Evolutionary conservation across 2,113 vertebrate genomes (phyloP).

Genomic region (Albula goreensis): DNA sequence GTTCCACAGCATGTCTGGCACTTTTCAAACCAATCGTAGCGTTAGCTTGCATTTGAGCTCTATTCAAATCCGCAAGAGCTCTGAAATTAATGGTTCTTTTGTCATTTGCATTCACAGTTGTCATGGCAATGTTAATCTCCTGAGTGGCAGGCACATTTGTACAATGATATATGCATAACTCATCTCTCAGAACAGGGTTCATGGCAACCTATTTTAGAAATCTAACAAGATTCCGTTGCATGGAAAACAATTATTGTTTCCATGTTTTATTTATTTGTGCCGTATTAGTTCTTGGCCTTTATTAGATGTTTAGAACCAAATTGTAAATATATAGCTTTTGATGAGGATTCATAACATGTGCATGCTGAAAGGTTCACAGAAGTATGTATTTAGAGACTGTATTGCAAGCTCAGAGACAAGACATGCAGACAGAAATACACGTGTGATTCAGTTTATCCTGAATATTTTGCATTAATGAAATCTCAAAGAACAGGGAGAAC

Average conservation of each 20-base stretch:
- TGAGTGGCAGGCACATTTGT: not conserved
- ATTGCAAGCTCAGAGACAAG: not conserved
- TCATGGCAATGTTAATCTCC: slow-evolving; percentile 16
- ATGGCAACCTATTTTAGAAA: not conserved
- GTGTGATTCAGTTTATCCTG: not conserved
- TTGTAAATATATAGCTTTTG: not conserved
- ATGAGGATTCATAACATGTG: not conserved
- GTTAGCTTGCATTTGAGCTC: not conserved
- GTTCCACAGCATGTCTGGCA: not conserved
- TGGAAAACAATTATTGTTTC: not conserved
- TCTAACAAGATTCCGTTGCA: not conserved
- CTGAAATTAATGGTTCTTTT: not conserved
- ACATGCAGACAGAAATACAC: not conserved
- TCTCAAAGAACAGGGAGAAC: not conserved
- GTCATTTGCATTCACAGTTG: slow-evolving; percentile 22
- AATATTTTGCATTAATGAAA: not conserved
- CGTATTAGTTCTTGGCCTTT: not conserved
- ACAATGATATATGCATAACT: not conserved
- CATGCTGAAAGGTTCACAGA: not conserved
- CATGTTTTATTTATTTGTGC: slow-evolving; percentile 24
- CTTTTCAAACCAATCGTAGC: not conserved
- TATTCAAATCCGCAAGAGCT: not conserved
- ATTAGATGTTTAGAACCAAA: not conserved
- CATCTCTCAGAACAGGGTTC: slow-evolving; percentile 13
- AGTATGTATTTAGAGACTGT: not conserved